Conservation (phyloP, 2,797 vertebrate genomes). For the Anisognathus igniventris region DNA sequence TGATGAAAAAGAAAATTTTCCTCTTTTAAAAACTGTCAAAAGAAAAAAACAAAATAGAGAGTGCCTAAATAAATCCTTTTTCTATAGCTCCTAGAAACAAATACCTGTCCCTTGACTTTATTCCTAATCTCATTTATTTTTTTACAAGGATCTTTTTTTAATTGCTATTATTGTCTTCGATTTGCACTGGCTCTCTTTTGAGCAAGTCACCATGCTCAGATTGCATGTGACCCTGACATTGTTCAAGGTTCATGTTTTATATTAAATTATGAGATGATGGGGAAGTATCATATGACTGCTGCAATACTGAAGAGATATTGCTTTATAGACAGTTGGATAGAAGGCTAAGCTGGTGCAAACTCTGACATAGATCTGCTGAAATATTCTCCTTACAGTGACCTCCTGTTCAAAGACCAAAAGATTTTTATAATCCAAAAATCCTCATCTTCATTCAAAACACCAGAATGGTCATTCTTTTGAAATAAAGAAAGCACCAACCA, state of each 20-base stretch:
- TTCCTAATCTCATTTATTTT: not conserved
- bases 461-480: not conserved
- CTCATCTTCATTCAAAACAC: not conserved
- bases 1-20: not conserved
- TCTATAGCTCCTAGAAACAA: not conserved
- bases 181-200: not conserved
- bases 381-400: not conserved
- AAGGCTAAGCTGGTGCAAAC: not conserved
- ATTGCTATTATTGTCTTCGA: not conserved
- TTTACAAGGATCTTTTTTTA: not conserved
- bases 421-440: not conserved
- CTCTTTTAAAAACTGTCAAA: not conserved
- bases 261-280: not conserved
- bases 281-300: not conserved
- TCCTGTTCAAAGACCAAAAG: not conserved
- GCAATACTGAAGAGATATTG: not conserved
- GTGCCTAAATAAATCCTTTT: not conserved
- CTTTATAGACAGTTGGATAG: not conserved
- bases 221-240: not conserved
- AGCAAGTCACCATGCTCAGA: not conserved
- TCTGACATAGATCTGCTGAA: not conserved
- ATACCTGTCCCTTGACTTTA: not conserved
- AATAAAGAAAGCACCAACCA: not conserved
- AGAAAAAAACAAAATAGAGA: not conserved
- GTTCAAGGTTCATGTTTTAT: not conserved